Evolutionary conservation across 2,113 vertebrate genomes (phyloP).

Genomic region (Gobiocypris rarus): DNA sequence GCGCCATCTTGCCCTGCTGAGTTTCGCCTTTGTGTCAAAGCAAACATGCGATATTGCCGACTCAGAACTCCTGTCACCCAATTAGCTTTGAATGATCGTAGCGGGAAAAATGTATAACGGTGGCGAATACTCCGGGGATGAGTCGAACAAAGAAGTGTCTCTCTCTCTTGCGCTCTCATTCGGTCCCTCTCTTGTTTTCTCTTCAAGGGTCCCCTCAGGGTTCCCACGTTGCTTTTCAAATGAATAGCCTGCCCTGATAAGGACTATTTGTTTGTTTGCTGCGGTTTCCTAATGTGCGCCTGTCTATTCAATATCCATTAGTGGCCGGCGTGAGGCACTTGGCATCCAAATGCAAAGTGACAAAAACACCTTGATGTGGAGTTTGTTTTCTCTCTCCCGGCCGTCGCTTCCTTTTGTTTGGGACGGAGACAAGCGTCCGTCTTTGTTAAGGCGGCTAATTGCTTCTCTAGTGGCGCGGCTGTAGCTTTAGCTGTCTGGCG

Average conservation of each 20-base stretch:
- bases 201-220: slow-evolving; percentile 47
- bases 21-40: slow-evolving; percentile 45
- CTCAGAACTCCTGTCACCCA: slow-evolving; percentile 52
- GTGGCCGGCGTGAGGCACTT: slow-evolving; percentile 30
- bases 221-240: slow-evolving; percentile 53
- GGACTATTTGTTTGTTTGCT: slow-evolving; percentile 58
- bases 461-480: slow-evolving; percentile 49
- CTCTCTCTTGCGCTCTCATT: background rate
- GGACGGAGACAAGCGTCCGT: slow-evolving; percentile 50
- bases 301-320: slow-evolving; percentile 62
- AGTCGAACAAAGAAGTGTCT: slow-evolving; percentile 36
- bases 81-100: slow-evolving; percentile 58
- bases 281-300: slow-evolving; percentile 50
- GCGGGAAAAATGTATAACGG: slow-evolving; percentile 44
- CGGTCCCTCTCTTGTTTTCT: slow-evolving; percentile 27
- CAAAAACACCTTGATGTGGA: slow-evolving; percentile 61
- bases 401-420: slow-evolving; percentile 50
- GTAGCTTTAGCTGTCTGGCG: slow-evolving; percentile 49
- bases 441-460: slow-evolving; percentile 57
- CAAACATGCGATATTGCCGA: slow-evolving; percentile 31
- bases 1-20: slow-evolving; percentile 42
- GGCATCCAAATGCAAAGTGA: slow-evolving; percentile 56
- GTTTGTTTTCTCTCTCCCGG: slow-evolving; percentile 49
- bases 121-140: slow-evolving; percentile 25
- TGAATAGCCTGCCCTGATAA: slow-evolving; percentile 57